Evolutionary conservation across 2,888 invertebrate species (phyloP), one percentile per base, ranked within the genome.

Genomic region (Brachynemurus nebulosus): DNA sequence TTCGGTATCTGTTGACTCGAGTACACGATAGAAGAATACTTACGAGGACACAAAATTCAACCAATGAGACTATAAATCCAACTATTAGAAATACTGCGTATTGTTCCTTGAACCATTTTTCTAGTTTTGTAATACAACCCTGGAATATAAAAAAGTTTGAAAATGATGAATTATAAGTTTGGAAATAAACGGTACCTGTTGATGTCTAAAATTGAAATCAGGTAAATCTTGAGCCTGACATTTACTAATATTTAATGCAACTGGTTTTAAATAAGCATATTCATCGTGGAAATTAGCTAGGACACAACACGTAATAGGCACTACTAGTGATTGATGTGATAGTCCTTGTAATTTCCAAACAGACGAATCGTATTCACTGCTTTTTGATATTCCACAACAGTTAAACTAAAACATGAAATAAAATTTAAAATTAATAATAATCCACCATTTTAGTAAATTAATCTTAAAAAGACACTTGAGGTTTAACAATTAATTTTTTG

Each of bases 311-410:
- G 57, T 55, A 18, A 56, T 46, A 21, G 56, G 56, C 8, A 57
- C 55, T 5, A 53, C 62, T 25, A 65, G 55, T 42, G 63, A 57
- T 30, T 62, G 71, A 49, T 81, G 78, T 0, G 84, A 82, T 34
- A 81, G 71, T 49, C 81, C 72, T 55, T 82, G 78, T 40, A 86
- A 65, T 50, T 82, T 75, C 88, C 88, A 88, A 57, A 78, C 64
- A 0, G 86, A 84, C 52, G 80, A 80, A 55, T 84, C 84, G 63
- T 84, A 88, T 68, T 88, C 86, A 47, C 76, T 74, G 6, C 82
- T 80, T 53, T 78, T 78, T 39, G 76, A 74, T 61, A 88, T 80
- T 19, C 86, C 88, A 60, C 88, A 88, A 57, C 88, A 88, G 45
- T 78, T 71, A 58, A 86, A 76, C 83, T 83, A 61, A 19, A 67